phyloP scores from a whole-genome alignment of 2,113 vertebrate species.

The Tringa solitaria region DNA sequence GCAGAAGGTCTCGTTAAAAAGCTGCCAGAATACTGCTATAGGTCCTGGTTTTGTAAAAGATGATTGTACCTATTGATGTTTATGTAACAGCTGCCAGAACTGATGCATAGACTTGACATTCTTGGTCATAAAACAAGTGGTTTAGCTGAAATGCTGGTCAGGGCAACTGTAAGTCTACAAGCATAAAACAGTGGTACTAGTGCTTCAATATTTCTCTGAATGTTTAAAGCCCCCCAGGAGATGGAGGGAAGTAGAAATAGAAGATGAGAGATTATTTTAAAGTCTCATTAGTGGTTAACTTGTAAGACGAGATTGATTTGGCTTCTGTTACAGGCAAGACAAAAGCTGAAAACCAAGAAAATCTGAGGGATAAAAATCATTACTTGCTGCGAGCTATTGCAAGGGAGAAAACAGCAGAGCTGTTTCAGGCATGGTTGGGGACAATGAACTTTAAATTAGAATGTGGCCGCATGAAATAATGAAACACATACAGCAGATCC shows the following conservation, averaged over 20 bases:
- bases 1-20: not conserved
- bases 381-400: not conserved
- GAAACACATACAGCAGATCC: not conserved
- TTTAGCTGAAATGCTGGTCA: not conserved
- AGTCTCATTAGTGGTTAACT: not conserved
- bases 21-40: not conserved
- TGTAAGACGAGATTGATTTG: not conserved
- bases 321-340: not conserved
- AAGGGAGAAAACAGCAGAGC: not conserved
- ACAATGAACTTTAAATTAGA: conserved; percentile 19
- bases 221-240: not conserved
- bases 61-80: not conserved
- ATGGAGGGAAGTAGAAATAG: not conserved
- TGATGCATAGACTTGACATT: not conserved
- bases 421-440: not conserved
- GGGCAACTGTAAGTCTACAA: not conserved
- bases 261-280: not conserved
- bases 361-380: conserved; percentile 1
- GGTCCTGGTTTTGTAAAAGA: not conserved
- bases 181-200: not conserved
- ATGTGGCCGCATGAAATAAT: not conserved
- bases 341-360: conserved; percentile 33
- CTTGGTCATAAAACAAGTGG: not conserved
- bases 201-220: not conserved
- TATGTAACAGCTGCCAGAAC: not conserved